Evolutionary conservation across 2,113 vertebrate species (phyloP), one percentile per base, ranked within the genome.

Genomic region (Tricholaema leucomelas): DNA sequence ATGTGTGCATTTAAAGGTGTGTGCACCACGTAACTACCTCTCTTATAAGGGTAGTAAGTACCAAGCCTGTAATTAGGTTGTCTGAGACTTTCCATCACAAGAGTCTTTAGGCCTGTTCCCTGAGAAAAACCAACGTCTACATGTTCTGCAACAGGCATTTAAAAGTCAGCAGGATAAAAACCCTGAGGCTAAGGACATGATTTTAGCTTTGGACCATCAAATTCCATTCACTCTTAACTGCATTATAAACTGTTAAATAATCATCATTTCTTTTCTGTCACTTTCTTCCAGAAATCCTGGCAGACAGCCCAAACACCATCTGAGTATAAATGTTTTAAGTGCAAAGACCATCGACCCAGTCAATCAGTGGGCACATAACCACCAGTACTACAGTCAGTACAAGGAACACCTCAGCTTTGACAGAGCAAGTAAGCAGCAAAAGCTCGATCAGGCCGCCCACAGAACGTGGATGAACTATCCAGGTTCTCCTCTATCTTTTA

Each of bases 191-290:
- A 87, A 82, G 54, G n/a, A 89, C 44, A 36, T 19, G 27, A 61
- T 74, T 91, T 94, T 87, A 69, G 74, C 48, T 92, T 89, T 89
- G 75, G 75, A 35, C 87, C 64, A 89, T 85, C 81, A 93, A 74
- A 80, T 93, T 85, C 82, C 48, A 44, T 92, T 94, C 61, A 58
- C 42, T 69, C 36, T 83, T 92, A 80, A 73, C 54, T 72, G 85
- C 69, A 56, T 85, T 91, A 82, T 83, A 83, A 94, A 80, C 60
- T 83, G 75, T 92, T 87, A 81, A 95, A 93, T 65, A 93, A 92
- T 85, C 42, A 66, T 64, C 3, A 71, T 85, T 89, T 81, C 15
- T 85, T 89, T 93, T 85, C 87, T 80, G 75, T 48, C 81, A 67
- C 35, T 93, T 93, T 82, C 81, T 91, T 65, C 16, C 52, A 87